These are phyloP conservation scores for Micrasema minimum DNA, from an alignment of 1,140 invertebrate genomes.

Conservation along the genomic window DNA sequence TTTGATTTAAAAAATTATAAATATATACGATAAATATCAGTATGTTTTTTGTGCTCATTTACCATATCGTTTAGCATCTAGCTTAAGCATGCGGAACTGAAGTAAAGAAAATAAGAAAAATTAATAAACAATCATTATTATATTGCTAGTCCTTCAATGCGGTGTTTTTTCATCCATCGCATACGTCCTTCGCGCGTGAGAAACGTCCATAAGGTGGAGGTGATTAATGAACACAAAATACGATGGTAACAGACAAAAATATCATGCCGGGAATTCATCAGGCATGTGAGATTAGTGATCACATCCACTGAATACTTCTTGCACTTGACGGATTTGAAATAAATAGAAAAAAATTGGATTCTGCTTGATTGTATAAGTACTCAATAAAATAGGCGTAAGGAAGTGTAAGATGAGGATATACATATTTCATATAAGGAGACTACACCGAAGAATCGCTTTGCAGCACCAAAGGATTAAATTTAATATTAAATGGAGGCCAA, in stretches of 20 bases:
- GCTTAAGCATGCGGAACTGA: constrained; percentile 27
- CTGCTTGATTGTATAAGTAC: too few relatives aligned
- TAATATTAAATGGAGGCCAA: constrained; percentile 18
- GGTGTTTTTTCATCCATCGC: constrained; percentile 13
- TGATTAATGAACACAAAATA: constrained; percentile 16
- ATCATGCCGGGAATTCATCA: constrained; percentile 10
- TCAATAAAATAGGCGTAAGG: too few relatives aligned
- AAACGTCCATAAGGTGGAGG: constrained; percentile 5
- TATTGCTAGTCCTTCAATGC: constrained; percentile 12
- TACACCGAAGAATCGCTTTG: constrained; percentile 7
- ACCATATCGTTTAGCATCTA: too few relatives aligned
- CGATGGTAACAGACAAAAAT: constrained; percentile 5
- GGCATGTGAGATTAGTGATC: neutral
- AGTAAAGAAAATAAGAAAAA: constrained; percentile 3
- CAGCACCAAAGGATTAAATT: constrained; percentile 18
- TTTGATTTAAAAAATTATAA: too few relatives aligned
- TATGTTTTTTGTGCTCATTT: too few relatives aligned
- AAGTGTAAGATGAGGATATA: too few relatives aligned
- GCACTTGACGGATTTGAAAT: neutral
- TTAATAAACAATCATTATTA: constrained; percentile 29
- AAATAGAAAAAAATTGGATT: too few relatives aligned
- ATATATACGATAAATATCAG: too few relatives aligned
- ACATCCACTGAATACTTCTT: neutral
- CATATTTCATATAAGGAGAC: constrained; percentile 16
- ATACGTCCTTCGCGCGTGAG: constrained; percentile 20